Percentiles rank a stretch among this genome's conserved stretches.
Conservation (phyloP, 2,888 invertebrate species). For the Xestoiulus laeticollis region DNA sequence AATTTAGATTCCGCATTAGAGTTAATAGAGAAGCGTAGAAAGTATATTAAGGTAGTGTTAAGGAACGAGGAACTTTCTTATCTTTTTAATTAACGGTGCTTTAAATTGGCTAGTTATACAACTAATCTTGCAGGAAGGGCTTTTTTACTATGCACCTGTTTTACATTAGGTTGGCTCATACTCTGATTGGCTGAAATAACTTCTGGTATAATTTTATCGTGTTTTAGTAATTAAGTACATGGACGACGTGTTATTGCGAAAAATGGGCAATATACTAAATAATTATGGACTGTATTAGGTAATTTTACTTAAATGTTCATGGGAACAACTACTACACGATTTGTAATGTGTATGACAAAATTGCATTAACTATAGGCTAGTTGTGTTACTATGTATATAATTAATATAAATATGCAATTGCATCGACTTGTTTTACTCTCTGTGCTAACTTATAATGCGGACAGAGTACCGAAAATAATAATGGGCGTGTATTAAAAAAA, state of each 20-base stretch:
- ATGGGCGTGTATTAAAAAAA: no score
- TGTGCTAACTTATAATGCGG: no score
- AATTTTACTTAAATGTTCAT: conserved; percentile 8
- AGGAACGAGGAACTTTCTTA: background rate
- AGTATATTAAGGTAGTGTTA: background rate
- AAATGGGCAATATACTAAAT: background rate
- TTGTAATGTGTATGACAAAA: background rate
- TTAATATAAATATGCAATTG: no score
- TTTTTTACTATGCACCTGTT: background rate
- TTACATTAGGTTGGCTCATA: background rate
- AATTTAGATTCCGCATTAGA: background rate
- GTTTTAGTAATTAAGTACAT: background rate
- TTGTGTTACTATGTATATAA: no score
- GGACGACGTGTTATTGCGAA: background rate
- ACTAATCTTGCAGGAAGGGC: background rate
- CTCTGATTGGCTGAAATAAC: no score
- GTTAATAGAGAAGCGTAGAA: background rate
- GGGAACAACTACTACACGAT: background rate
- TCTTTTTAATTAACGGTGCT: background rate
- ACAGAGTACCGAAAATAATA: no score
- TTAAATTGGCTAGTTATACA: background rate
- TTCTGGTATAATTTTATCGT: background rate
- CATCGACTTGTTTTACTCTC: no score
- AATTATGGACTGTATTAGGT: background rate
- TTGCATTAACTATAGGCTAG: no score